Evolutionary conservation across 2,888 invertebrate species (phyloP).

Genomic region (Mesorhabditis sp.): DNA sequence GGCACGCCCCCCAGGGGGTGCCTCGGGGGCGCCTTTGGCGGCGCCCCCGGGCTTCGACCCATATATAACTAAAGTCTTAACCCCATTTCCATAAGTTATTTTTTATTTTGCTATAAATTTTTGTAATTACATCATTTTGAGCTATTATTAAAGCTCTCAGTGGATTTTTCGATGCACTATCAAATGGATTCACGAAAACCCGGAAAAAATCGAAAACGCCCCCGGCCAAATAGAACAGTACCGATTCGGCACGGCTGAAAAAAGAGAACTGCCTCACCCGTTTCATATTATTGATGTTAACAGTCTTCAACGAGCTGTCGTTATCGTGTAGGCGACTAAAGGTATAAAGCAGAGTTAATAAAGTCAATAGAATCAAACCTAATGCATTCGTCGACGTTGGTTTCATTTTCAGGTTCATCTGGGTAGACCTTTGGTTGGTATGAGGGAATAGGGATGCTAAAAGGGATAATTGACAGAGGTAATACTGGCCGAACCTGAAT

Average conservation of each 20-base stretch:
- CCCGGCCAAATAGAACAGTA: too few species aligned
- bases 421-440: slow-evolving; percentile 85
- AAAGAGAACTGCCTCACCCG: slow-evolving; percentile 69
- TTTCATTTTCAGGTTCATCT: slow-evolving; percentile 90
- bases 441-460: slow-evolving; percentile 78
- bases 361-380: slow-evolving; percentile 59
- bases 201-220: too few species aligned
- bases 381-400: slow-evolving; percentile 88
- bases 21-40: too few species aligned
- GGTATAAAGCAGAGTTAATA: slow-evolving; percentile 7
- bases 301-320: slow-evolving; percentile 79
- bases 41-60: too few species aligned
- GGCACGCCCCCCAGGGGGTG: too few species aligned
- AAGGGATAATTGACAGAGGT: slow-evolving; percentile 5
- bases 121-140: too few species aligned
- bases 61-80: too few species aligned
- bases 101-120: too few species aligned
- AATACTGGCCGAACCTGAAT: slow-evolving; percentile 26
- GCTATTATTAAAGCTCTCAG: too few species aligned
- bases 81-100: too few species aligned
- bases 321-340: slow-evolving; percentile 69
- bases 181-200: too few species aligned
- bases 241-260: background rate
- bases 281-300: slow-evolving; percentile 99
- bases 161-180: too few species aligned